Evolutionary conservation across 2,797 vertebrate genomes (phyloP).

Genomic region (Sebastes oblongus): DNA sequence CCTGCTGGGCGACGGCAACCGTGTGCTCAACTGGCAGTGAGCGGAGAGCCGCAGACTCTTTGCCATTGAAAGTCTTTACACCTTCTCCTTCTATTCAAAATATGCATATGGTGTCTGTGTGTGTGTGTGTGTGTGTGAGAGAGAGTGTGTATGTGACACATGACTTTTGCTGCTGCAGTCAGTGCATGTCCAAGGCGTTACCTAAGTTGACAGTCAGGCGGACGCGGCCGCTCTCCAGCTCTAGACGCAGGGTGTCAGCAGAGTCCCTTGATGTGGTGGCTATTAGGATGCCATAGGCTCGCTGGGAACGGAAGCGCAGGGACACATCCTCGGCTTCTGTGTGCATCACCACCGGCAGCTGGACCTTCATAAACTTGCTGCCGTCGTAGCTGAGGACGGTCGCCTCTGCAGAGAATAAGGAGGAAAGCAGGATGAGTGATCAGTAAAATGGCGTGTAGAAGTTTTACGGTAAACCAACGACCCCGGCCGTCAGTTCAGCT

Average conservation of each 20-base stretch:
- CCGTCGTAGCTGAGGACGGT: slow-evolving; percentile 97
- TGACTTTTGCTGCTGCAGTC: slow-evolving; percentile 39
- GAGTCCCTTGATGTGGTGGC: slow-evolving; percentile 96
- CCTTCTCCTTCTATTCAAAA: slow-evolving; percentile 81
- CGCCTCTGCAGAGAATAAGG: slow-evolving; percentile 83
- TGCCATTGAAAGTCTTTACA: slow-evolving; percentile 96
- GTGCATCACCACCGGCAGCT: slow-evolving; percentile 96
- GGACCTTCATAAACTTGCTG: slow-evolving; percentile 99
- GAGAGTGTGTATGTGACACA: not conserved
- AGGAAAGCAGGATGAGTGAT: slow-evolving; percentile 20
- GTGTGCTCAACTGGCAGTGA: slow-evolving; percentile 93
- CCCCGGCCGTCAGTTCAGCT: slow-evolving; percentile 8
- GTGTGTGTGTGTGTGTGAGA: not conserved
- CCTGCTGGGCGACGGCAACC: slow-evolving; percentile 85
- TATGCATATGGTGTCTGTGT: slow-evolving; percentile 1
- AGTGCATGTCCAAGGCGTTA: slow-evolving; percentile 76
- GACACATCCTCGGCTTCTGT: slow-evolving; percentile 97
- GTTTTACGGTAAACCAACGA: slow-evolving; percentile 19
- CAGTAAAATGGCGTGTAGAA: slow-evolving; percentile 2
- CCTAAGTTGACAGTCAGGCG: slow-evolving; percentile 98
- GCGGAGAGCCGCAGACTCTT: slow-evolving; percentile 95
- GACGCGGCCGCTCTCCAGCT: slow-evolving; percentile 94
- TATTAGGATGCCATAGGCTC: slow-evolving; percentile 96
- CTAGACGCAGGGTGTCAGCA: slow-evolving; percentile 93
- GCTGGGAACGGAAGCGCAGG: slow-evolving; percentile 93